Percentiles rank a stretch among this genome's conserved stretches.
Evolutionary conservation across 2,888 invertebrate species (phyloP).

Genomic region (Heliconius ethilla): DNA sequence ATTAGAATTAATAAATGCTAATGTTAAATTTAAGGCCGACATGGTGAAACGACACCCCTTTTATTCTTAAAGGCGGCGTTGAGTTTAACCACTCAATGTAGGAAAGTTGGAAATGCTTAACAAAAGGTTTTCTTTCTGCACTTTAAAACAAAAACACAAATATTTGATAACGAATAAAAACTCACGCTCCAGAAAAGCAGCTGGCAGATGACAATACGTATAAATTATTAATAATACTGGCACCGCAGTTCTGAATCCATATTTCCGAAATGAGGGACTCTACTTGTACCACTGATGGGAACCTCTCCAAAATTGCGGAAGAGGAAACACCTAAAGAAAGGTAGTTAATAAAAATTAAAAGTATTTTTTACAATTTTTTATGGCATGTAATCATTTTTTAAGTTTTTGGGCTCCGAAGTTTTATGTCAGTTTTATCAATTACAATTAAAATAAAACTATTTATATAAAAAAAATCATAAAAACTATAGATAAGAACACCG

Average conservation of each 20-base stretch:
- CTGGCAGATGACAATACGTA: constrained; percentile 31
- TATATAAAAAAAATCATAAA: background rate
- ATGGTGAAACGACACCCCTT: no score
- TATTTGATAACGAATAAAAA: background rate
- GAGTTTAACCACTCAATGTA: no score
- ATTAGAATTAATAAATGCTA: no score
- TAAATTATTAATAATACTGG: constrained; percentile 24
- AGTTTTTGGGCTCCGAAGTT: background rate
- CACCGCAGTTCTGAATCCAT: constrained; percentile 31
- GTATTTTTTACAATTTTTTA: background rate
- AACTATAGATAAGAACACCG: background rate
- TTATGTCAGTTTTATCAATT: no score
- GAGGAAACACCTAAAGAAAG: background rate
- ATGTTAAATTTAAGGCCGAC: no score
- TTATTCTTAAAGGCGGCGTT: no score
- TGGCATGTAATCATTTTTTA: background rate
- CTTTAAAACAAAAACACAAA: no score
- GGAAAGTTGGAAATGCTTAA: no score
- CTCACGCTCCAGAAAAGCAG: constrained; percentile 36
- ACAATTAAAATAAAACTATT: background rate
- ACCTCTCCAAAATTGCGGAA: background rate
- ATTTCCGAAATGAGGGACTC: background rate
- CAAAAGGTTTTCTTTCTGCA: no score
- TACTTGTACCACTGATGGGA: constrained; percentile 23
- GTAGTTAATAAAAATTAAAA: background rate